Conservation (phyloP, 37 sponge, comb jelly and placozoan species). For the Chondrilla cf. caribensis region DNA sequence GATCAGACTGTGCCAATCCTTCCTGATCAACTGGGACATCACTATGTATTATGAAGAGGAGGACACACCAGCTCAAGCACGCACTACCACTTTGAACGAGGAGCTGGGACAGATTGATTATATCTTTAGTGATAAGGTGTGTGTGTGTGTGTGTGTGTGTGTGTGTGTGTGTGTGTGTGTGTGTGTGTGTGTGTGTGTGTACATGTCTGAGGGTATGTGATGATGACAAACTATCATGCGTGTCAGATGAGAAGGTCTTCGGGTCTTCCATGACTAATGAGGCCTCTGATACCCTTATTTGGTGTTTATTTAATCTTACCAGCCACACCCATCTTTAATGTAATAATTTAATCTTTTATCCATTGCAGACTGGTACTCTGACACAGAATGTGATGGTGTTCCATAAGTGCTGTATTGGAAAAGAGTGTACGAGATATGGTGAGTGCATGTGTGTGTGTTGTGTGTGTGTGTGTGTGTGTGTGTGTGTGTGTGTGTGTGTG, state of each 20-base stretch:
- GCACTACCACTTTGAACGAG: conserved; percentile 94
- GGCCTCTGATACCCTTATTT: conserved; percentile 5
- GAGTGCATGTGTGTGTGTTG: background rate
- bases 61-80: conserved; percentile 78
- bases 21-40: conserved; percentile 89
- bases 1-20: conserved; percentile 92
- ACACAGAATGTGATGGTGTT: conserved; percentile 97
- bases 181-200: conserved; percentile 27
- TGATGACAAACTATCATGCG: conserved; percentile 31
- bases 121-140: conserved; percentile 93
- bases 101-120: conserved; percentile 98
- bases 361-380: conserved; percentile 86
- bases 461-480: background rate
- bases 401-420: conserved; percentile 77
- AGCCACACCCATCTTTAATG: no score
- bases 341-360: no score
- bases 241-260: conserved; percentile 10
- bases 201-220: conserved; percentile 15
- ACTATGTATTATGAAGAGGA: conserved; percentile 87
- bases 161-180: conserved; percentile 24
- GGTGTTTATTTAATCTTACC: no score
- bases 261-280: background rate
- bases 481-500: background rate
- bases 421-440: conserved; percentile 58
- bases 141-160: conserved; percentile 24